A percentile compares a stretch with the other conserved stretches of the same genome.
Evolutionary conservation across 2,113 vertebrate genomes (phyloP).

Genomic region (Sebastes fasciatus): DNA sequence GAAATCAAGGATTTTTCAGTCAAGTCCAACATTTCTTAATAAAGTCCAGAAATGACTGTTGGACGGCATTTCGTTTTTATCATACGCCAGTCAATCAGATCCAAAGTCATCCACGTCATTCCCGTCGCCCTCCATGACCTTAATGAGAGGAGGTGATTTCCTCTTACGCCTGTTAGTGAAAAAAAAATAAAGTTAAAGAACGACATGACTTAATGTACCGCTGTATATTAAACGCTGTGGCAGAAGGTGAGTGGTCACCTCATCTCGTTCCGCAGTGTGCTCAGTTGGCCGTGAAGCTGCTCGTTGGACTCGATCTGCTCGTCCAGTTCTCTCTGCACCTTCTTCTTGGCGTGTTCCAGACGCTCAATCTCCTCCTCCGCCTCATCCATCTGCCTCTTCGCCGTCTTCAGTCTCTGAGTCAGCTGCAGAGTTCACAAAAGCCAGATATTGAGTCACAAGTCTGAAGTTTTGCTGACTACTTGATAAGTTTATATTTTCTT

Average conservation of each 20-base stretch:
- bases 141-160: constrained; percentile 69
- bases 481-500: neutral
- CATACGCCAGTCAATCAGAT: constrained; percentile 65
- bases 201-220: neutral
- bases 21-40: constrained; percentile 1
- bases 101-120: constrained; percentile 64
- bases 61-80: neutral
- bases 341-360: constrained; percentile 92
- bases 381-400: constrained; percentile 96
- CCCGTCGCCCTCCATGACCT: constrained; percentile 56
- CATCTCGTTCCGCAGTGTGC: constrained; percentile 86
- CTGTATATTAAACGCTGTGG: neutral
- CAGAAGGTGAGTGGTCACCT: constrained; percentile 81
- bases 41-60: constrained; percentile 22
- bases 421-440: constrained; percentile 82
- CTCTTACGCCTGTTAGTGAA: constrained; percentile 72
- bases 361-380: constrained; percentile 97
- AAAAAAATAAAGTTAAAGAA: neutral
- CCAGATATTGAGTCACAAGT: constrained; percentile 4
- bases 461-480: neutral
- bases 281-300: constrained; percentile 90
- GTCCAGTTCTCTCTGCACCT: constrained; percentile 95
- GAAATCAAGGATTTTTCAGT: constrained; percentile 25
- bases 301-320: constrained; percentile 94
- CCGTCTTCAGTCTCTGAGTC: constrained; percentile 92